Percentiles rank a stretch among this genome's conserved stretches.
Evolutionary conservation across 2,888 invertebrate species (phyloP).

Genomic region (Mellilla xanthometata): DNA sequence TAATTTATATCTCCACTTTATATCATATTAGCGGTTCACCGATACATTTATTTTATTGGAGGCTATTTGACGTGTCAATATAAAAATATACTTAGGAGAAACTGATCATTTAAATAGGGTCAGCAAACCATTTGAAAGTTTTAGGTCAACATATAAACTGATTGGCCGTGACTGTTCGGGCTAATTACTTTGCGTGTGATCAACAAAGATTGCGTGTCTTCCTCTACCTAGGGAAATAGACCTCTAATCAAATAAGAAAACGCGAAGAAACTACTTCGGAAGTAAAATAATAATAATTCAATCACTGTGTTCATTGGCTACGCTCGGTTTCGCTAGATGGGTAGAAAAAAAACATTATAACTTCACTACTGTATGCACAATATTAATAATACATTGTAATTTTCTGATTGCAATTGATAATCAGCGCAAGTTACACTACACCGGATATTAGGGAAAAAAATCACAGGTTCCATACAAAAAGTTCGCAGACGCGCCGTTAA

Average conservation of each 20-base stretch:
- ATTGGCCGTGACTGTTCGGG: too few relatives aligned
- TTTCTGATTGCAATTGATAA: too few relatives aligned
- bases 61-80: background rate
- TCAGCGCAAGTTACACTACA: too few relatives aligned
- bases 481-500: too few relatives aligned
- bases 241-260: constrained; percentile 6
- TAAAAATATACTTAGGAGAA: too few relatives aligned
- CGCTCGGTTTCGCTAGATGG: constrained; percentile 5
- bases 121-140: background rate
- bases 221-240: constrained; percentile 2
- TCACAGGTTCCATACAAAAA: too few relatives aligned
- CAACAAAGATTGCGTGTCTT: constrained; percentile 5
- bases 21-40: constrained; percentile 4
- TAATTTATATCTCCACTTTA: constrained; percentile 5
- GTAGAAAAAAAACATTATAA: too few relatives aligned
- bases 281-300: constrained; percentile 8
- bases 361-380: too few relatives aligned
- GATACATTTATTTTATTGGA: constrained; percentile 4
- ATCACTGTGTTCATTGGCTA: background rate
- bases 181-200: background rate
- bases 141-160: background rate
- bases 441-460: too few relatives aligned
- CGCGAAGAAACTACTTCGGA: constrained; percentile 3
- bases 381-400: too few relatives aligned
- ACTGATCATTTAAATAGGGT: too few relatives aligned